Evolutionary conservation across 2,113 vertebrate species (phyloP).

Genomic region (Paralichthys olivaceus): DNA sequence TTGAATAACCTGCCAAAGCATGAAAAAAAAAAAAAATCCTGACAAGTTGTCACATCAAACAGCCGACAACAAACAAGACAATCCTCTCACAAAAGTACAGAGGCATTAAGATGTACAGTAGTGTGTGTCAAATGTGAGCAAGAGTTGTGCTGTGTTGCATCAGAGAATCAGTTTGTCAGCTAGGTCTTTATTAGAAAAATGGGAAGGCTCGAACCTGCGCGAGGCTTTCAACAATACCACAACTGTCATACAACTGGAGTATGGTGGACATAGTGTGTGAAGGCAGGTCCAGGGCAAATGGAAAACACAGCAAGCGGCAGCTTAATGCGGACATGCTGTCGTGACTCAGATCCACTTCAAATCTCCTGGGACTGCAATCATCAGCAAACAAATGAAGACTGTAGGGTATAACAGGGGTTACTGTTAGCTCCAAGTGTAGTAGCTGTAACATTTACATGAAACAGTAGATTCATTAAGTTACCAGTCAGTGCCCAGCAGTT

Average conservation of each 20-base stretch:
- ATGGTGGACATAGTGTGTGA: slow-evolving; percentile 58
- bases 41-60: slow-evolving; percentile 59
- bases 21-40: slow-evolving; percentile 38
- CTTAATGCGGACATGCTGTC: slow-evolving; percentile 73
- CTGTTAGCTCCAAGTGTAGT: not conserved
- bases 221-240: slow-evolving; percentile 72
- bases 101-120: slow-evolving; percentile 44
- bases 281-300: slow-evolving; percentile 80
- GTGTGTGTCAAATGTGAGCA: slow-evolving; percentile 37
- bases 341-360: slow-evolving; percentile 51
- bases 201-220: slow-evolving; percentile 73
- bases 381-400: slow-evolving; percentile 61
- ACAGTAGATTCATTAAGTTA: slow-evolving; percentile 33
- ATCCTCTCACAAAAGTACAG: slow-evolving; percentile 33
- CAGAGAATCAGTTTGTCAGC: slow-evolving; percentile 45
- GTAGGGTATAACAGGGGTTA: slow-evolving; percentile 20
- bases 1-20: slow-evolving; percentile 84
- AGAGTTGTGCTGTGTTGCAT: slow-evolving; percentile 66
- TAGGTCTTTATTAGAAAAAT: slow-evolving; percentile 30
- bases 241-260: slow-evolving; percentile 76
- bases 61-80: slow-evolving; percentile 47
- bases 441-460: not conserved
- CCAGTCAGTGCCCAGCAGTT: slow-evolving; percentile 73
- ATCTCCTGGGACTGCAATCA: slow-evolving; percentile 18
- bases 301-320: slow-evolving; percentile 83